Conservation (phyloP, 30 jellyfish, hydroid and myxozoan species). For the Hydra vulgaris region DNA sequence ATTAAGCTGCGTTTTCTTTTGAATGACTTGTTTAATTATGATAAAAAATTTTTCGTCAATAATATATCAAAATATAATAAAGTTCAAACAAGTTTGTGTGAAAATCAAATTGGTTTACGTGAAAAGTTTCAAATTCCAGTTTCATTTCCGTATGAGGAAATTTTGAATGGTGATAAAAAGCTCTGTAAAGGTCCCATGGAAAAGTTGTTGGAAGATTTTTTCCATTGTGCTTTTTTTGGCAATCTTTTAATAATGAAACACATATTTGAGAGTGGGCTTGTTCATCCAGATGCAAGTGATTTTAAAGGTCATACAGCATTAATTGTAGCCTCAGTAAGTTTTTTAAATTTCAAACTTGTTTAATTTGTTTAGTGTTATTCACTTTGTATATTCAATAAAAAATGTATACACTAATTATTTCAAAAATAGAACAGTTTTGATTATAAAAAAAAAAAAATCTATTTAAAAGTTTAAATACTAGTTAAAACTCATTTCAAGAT, state of each 20-base stretch:
- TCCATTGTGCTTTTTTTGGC: conserved; percentile 45
- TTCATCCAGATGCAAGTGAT: conserved; percentile 71
- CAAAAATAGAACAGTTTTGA: too few relatives aligned
- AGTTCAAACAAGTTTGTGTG: neutral
- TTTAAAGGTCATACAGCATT: conserved; percentile 69
- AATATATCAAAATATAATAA: conserved; percentile 46
- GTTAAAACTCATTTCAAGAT: too few relatives aligned
- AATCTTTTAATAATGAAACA: conserved; percentile 24
- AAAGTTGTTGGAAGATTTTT: conserved; percentile 36
- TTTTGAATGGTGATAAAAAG: conserved; percentile 17
- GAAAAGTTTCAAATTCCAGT: conserved; percentile 7
- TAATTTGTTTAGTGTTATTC: neutral
- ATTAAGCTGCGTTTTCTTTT: conserved; percentile 34
- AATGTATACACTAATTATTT: too few relatives aligned
- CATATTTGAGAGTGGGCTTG: conserved; percentile 32
- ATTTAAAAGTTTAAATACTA: too few relatives aligned
- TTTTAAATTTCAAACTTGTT: neutral
- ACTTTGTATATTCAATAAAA: too few relatives aligned
- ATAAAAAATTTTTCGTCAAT: conserved; percentile 22
- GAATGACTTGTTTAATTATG: conserved; percentile 27
- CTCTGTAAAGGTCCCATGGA: conserved; percentile 48
- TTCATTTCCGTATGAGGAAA: conserved; percentile 10
- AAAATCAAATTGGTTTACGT: neutral
- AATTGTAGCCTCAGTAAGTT: conserved; percentile 91
- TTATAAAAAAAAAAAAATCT: too few relatives aligned